Base-by-base conservation (phyloP, 1,140 invertebrate species). In the Sitobion miscanthi region DNA sequence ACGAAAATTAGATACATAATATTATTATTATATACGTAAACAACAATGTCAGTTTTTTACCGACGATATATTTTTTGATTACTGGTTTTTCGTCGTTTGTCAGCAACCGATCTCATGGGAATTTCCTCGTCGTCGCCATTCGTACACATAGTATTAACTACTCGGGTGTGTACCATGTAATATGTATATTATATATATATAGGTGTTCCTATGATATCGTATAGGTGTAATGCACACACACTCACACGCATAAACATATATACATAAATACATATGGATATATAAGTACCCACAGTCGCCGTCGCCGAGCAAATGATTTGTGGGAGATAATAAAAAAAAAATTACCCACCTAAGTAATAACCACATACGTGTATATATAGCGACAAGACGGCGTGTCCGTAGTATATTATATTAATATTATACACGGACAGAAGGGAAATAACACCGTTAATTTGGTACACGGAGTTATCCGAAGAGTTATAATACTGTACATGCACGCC, bases 361-460 rank as follows among this genome's bases (percentile, higher is more conserved):
- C 62, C n/a, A n/a, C 62, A 77, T 77, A 7, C 62, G 17, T 77
- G 17, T n/a, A 77, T 69, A 86, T 83, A 54, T 30, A 42, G 35
- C 35, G 52, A 49, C 90, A 49, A 38, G 69, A 77, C 90, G 90
- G 85, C 45, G 62, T 77, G n/a, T 77, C 62, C 83, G 23, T 42
- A 11, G 23, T 42, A 85, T 85, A 77, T 77, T 85, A 77, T 77
- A n/a, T 77, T n/a, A 45, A 47, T 45, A 21, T 52, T 52, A 25
- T 23, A 52, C 20, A 69, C 54, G 42, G 90, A 62, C 90, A 69
- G 47, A 82, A 91, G 91, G 91, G 91, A 92, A 92, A 92, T 54
- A 85, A 93, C 91, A 93, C 91, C 91, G 91, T 93, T 93, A 93
- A 93, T 93, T 85, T 93, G 38, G 82, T 86, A 42, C 38, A 30